Evolutionary conservation across 2,888 invertebrate genomes (phyloP).

Genomic region (Epistrophe eligans): DNA sequence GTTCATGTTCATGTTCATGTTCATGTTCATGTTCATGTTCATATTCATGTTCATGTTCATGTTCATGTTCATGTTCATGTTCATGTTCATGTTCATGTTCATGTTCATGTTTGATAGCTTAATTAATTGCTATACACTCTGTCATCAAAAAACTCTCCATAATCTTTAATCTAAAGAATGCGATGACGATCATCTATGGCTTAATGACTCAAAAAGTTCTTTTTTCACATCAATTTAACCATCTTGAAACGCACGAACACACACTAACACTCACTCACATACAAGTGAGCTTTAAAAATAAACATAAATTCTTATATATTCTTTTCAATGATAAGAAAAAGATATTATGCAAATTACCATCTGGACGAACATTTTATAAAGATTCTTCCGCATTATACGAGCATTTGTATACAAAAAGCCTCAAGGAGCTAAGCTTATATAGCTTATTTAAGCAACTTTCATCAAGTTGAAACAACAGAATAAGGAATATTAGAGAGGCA

Average conservation of each 20-base stretch:
- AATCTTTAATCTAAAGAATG: neutral
- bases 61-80: too few relatives aligned
- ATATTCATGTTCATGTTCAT: too few relatives aligned
- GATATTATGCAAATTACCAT: slow-evolving; percentile 75
- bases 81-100: too few relatives aligned
- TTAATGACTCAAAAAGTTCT: neutral
- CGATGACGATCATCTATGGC: neutral
- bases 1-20: too few relatives aligned
- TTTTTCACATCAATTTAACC: slow-evolving; percentile 1
- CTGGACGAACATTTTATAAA: slow-evolving; percentile 67
- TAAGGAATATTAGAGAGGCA: slow-evolving; percentile 30
- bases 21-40: too few relatives aligned
- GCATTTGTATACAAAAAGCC: slow-evolving; percentile 43
- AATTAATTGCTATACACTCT: too few relatives aligned
- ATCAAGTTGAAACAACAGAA: slow-evolving; percentile 55
- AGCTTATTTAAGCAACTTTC: slow-evolving; percentile 39
- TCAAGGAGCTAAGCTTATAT: slow-evolving; percentile 27
- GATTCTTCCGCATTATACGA: slow-evolving; percentile 2
- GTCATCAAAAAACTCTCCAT: too few relatives aligned
- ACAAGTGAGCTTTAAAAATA: neutral
- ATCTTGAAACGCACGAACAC: neutral
- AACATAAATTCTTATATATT: slow-evolving; percentile 43
- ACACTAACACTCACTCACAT: neutral
- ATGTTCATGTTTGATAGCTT: too few relatives aligned
- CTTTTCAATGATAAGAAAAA: slow-evolving; percentile 54